Evolutionary conservation across 2,888 invertebrate genomes (phyloP).

Genomic region (Ophioninae sp.): DNA sequence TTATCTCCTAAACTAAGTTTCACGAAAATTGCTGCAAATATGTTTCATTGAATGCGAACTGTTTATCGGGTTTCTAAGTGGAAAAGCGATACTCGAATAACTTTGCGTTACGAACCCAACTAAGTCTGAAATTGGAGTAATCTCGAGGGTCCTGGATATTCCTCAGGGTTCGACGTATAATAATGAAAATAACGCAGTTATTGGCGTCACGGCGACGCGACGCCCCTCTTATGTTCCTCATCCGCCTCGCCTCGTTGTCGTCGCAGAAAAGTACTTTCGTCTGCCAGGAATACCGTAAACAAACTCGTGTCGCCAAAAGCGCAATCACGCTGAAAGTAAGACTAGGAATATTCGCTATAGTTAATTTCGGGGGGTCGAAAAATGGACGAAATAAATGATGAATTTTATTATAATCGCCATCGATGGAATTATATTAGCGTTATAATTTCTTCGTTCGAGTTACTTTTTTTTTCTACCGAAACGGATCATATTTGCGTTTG

Average conservation of each 20-base stretch:
- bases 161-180: conserved; percentile 53
- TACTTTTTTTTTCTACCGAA: too few species aligned
- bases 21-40: neutral
- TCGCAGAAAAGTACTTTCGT: conserved; percentile 55
- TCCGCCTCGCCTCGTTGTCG: conserved; percentile 57
- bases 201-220: conserved; percentile 68
- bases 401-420: neutral
- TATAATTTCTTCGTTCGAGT: neutral
- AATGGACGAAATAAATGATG: neutral
- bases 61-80: neutral
- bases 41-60: neutral
- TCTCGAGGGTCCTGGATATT: conserved; percentile 12
- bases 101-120: neutral
- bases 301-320: conserved; percentile 45
- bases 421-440: neutral
- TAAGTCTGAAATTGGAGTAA: neutral
- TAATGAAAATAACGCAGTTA: conserved; percentile 61
- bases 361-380: neutral
- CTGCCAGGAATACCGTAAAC: conserved; percentile 60
- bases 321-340: conserved; percentile 37
- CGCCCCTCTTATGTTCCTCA: conserved; percentile 63
- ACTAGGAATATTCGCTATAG: neutral
- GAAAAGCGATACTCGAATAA: neutral
- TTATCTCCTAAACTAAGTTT: neutral
- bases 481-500: too few species aligned